Evolutionary conservation across 2,888 invertebrate species (phyloP), one percentile per base, ranked within the genome.

Genomic region (Leuctra nigra): DNA sequence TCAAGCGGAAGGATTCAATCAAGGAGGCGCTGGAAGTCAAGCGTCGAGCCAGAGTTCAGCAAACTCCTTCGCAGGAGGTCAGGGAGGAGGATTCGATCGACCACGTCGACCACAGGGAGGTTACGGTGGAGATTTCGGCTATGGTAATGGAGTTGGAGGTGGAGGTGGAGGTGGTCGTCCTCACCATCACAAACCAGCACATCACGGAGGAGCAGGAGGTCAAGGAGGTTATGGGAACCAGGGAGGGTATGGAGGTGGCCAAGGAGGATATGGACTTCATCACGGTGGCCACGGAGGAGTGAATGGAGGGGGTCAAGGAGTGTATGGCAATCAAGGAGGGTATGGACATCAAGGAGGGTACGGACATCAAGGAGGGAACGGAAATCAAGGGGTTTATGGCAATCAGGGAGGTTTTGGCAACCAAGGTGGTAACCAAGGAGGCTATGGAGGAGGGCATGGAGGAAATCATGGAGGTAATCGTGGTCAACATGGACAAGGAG

Each of bases 21-120:
- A 6, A 2, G 41, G 18, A 9, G 41, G 41, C 20, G 16, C 41
- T 11, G 16, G 3, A 4, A 44, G 44, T 20, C 44, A 44, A 44
- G 23, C 22, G 7, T 23, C 20, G 4, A 23, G 22, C n/a, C 23
- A 20, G 13, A 44, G 44, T 44, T 44, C 44, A 9, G 20, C 44
- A 4, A 44, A 44, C 44, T 2, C 22, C 20, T 44, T 44, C n/a
- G 44, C 11, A 13, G 44, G 23, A 2, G 23, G 11, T n/a, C 20
- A 44, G n/a, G 23, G 23, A 4, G 4, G 20, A n/a, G 44, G 44
- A 9, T 44, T 13, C 44, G 23, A 44, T 13, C 20, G 44, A 22
- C 44, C 44, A 23, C 44, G 23, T 1, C 18, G 44, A 18, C 44
- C 44, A 7, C 44, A 44, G 13, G 44, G 44, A 44, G 44, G 44